Percentiles rank a stretch among this genome's conserved stretches.
Evolutionary conservation across 2,888 invertebrate species (phyloP).

Genomic region (Caenorhabditis sp.): DNA sequence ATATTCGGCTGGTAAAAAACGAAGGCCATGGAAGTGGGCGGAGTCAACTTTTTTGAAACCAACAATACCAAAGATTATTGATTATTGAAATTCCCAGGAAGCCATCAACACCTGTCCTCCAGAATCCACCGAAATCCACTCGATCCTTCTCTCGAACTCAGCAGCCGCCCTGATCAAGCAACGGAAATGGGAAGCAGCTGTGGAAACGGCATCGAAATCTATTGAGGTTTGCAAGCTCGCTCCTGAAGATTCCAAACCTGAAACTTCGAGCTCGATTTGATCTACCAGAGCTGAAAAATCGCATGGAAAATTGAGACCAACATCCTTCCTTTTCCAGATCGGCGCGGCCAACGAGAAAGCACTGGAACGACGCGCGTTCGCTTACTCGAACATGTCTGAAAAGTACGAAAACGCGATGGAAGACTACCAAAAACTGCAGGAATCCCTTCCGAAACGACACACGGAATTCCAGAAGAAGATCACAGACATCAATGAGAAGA

Average conservation of each 20-base stretch:
- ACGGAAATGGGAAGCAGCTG: conserved; percentile 70
- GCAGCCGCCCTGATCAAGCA: conserved; percentile 74
- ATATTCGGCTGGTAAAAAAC: too few relatives aligned
- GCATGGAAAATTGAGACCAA: too few relatives aligned
- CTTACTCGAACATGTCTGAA: conserved; percentile 65
- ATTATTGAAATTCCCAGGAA: conserved; percentile 52
- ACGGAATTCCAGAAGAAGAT: conserved; percentile 58
- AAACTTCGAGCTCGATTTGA: too few relatives aligned
- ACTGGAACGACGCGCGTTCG: conserved; percentile 70
- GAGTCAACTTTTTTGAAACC: too few relatives aligned
- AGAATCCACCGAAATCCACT: conserved; percentile 17
- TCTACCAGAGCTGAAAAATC: too few relatives aligned
- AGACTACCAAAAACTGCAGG: conserved; percentile 71
- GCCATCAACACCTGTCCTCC: conserved; percentile 58
- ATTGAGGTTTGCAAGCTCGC: conserved; percentile 64
- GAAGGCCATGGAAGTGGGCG: too few relatives aligned
- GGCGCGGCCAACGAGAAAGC: conserved; percentile 67
- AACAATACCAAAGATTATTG: too few relatives aligned
- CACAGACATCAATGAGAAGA: conserved; percentile 55
- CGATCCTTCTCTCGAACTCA: conserved; percentile 69
- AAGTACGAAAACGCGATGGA: conserved; percentile 66
- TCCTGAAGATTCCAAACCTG: too few relatives aligned
- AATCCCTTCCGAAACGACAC: conserved; percentile 29
- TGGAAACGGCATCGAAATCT: conserved; percentile 65
- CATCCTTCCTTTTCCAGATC: too few relatives aligned